Base-by-base conservation (phyloP, 2,113 vertebrate genomes). In the Thymallus thymallus region DNA sequence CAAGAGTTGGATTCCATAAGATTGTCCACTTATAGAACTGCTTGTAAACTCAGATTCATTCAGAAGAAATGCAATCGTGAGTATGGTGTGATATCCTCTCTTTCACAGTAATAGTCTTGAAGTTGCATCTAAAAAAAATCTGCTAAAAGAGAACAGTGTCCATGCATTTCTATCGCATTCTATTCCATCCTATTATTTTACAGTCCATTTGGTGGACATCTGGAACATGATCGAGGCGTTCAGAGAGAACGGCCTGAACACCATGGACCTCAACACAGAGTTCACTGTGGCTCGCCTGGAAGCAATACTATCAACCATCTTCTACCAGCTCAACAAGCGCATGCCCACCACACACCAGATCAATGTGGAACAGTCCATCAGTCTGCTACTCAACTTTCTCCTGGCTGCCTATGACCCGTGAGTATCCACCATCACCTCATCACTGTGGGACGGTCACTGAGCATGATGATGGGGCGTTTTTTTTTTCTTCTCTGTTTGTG, bases 61-160 rank as follows among this genome's bases (percentile, higher is more conserved):
- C 97, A 99, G 92, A 98, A 98, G 94, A 98, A 96, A 92, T 99
- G 97, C 90, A 99, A 97, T 68, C 84, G 97, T 99, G 87, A 97
- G 97, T 97, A n/a, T 61, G 60, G n/a, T 61, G 9, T 61, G 7
- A 23, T 9, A 23, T 61, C 22, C 16, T 13, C 24, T 63, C 10
- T 63, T n/a, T 63, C 5, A 23, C 6, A 6, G 23, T 63, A 55
- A 18, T 14, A 6, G 9, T 63, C 13, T 1, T 51, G 2, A 29
- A 6, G 9, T 10, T n/a, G n/a, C 56, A 23, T 83, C 60, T 60
- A 22, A n/a, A 60, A 60, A 60, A 9, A 10, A 0, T 9, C 20
- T 0, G 16, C 18, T 22, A 60, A 60, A n/a, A 22, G 20, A 6
- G 6, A 55, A 20, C 13, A 22, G 56, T 60, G 56, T n/a, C 5